phyloP scores from a whole-genome alignment of 2,888 invertebrate species.

The Dioctria rufipes region DNA sequence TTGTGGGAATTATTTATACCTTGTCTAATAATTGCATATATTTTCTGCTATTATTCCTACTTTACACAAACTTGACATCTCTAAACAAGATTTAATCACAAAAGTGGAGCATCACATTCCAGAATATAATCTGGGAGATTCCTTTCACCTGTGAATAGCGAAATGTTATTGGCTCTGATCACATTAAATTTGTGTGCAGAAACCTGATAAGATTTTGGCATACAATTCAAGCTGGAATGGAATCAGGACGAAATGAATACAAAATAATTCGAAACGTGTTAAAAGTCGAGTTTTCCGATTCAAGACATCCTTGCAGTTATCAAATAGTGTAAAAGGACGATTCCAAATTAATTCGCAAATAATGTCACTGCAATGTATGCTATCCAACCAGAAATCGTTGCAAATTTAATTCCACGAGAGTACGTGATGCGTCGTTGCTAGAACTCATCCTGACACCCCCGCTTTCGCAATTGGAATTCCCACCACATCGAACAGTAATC shows the following conservation, averaged over 20 bases:
- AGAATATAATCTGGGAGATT: no score
- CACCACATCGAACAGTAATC: neutral
- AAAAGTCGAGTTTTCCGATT: neutral
- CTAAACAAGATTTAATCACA: no score
- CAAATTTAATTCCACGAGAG: neutral
- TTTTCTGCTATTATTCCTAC: no score
- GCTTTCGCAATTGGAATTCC: neutral
- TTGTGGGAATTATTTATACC: no score
- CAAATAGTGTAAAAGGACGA: neutral
- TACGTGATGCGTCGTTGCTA: neutral
- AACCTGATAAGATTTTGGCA: neutral
- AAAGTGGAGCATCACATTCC: no score
- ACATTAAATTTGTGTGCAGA: neutral
- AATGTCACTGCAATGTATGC: neutral
- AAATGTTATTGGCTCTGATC: neutral
- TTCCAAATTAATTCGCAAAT: conserved; percentile 1
- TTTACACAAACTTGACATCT: no score
- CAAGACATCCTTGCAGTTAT: neutral
- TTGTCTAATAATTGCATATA: no score
- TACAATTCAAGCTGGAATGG: neutral
- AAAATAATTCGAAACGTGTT: neutral
- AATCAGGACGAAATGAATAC: neutral
- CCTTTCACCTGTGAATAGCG: no score
- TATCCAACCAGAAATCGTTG: neutral
- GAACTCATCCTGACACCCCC: neutral